Evolutionary conservation across 2,797 vertebrate genomes (phyloP).

Genomic region (Silurus aristotelis): DNA sequence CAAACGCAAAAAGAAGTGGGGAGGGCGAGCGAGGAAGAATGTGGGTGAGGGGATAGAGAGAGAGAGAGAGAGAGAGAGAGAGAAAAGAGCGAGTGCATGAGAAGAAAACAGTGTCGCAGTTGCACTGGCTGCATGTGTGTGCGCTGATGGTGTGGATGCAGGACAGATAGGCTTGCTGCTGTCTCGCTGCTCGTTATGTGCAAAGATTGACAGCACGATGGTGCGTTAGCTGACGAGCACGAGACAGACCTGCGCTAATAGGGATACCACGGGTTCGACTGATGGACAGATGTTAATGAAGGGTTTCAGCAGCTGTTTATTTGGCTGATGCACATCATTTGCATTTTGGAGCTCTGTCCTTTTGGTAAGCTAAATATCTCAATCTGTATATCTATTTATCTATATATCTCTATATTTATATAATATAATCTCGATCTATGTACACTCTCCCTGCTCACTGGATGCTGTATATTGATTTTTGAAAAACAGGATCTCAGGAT

Average conservation of each 20-base stretch:
- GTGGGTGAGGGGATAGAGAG: slow-evolving; percentile 53
- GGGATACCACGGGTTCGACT: not conserved
- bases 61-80: slow-evolving; percentile 37
- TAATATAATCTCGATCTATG: not conserved
- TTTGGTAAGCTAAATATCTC: slow-evolving; percentile 25
- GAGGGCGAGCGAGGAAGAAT: slow-evolving; percentile 51
- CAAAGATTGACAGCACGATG: not conserved
- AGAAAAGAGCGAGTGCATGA: slow-evolving; percentile 62
- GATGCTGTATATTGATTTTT: not conserved
- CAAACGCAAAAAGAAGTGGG: slow-evolving; percentile 47
- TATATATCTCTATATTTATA: not conserved
- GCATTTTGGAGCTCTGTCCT: not conserved
- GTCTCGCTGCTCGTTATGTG: too few species aligned
- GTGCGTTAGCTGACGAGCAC: not conserved
- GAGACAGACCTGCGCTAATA: slow-evolving; percentile 54
- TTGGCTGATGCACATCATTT: slow-evolving; percentile 14
- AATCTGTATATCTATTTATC: not conserved
- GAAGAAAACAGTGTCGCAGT: slow-evolving; percentile 81
- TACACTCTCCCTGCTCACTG: not conserved
- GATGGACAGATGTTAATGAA: slow-evolving; percentile 3
- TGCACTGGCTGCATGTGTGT: slow-evolving; percentile 61
- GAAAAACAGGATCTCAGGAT: not conserved
- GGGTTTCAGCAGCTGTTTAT: slow-evolving; percentile 37
- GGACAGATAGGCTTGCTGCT: not conserved
- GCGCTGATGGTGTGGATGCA: slow-evolving; percentile 24